Conservation (phyloP, 2,888 invertebrate species). For the Lobophora halterata region DNA sequence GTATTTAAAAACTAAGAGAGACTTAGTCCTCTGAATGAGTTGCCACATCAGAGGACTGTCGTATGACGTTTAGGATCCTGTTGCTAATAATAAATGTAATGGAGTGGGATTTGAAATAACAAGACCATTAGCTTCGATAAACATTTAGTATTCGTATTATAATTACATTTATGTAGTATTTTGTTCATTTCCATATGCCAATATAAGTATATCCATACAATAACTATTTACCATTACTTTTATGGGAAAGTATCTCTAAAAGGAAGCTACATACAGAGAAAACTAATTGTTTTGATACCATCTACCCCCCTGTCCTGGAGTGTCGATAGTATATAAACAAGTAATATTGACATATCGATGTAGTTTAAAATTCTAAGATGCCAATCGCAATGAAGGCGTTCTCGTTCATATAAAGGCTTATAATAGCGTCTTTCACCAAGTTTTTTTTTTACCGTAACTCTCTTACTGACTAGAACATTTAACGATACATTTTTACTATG, state of each 20-base stretch:
- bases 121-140: conserved; percentile 60
- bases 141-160: conserved; percentile 75
- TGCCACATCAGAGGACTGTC: no score
- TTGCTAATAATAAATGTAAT: conserved; percentile 6
- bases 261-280: conserved; percentile 75
- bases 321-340: conserved; percentile 58
- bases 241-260: conserved; percentile 61
- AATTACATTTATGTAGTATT: conserved; percentile 56
- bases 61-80: no score
- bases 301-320: conserved; percentile 69
- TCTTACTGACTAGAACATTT: conserved; percentile 75
- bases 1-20: no score
- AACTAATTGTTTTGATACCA: conserved; percentile 73
- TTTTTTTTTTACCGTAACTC: conserved; percentile 66
- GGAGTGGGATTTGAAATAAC: conserved; percentile 23
- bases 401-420: conserved; percentile 69
- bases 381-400: conserved; percentile 77
- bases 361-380: conserved; percentile 71
- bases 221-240: conserved; percentile 59
- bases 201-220: conserved; percentile 65
- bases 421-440: conserved; percentile 79
- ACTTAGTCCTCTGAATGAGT: no score
- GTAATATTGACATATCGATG: conserved; percentile 65
- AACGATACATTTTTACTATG: conserved; percentile 70
- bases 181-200: conserved; percentile 73